These are phyloP conservation scores for Heteromurus nitidus DNA, from an alignment of 2,888 invertebrate species.

Conservation along the genomic window DNA sequence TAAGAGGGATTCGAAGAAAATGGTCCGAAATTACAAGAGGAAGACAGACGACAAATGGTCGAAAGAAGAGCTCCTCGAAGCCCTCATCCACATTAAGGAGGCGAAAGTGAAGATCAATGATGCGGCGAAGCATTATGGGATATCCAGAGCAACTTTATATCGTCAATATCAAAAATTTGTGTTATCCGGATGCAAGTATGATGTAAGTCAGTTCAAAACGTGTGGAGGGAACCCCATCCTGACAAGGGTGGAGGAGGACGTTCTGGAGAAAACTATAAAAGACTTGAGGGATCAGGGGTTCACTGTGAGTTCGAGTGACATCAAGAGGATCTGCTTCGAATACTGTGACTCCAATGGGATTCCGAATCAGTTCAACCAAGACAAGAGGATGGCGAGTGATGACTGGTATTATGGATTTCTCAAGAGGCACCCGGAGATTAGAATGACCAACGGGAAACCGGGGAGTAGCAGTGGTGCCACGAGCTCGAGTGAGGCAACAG, in stretches of 20 bases:
- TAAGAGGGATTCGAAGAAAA: too few relatives aligned
- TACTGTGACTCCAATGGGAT: slow-evolving; percentile 73
- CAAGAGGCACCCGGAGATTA: slow-evolving; percentile 45
- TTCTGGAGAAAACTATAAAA: slow-evolving; percentile 71
- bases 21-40: slow-evolving; percentile 72
- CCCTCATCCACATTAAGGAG: slow-evolving; percentile 71
- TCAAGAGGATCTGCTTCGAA: slow-evolving; percentile 73
- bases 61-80: slow-evolving; percentile 72
- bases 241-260: slow-evolving; percentile 73
- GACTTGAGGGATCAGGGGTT: slow-evolving; percentile 72
- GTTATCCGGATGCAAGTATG: slow-evolving; percentile 69
- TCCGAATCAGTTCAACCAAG: slow-evolving; percentile 72
- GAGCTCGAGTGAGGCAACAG: too few relatives aligned
- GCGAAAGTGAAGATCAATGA: slow-evolving; percentile 71
- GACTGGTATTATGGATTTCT: slow-evolving; percentile 73
- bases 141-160: slow-evolving; percentile 72
- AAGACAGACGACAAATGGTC: slow-evolving; percentile 73
- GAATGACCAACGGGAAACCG: slow-evolving; percentile 41
- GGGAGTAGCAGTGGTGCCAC: background rate
- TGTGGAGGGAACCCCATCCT: slow-evolving; percentile 73
- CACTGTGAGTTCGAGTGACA: slow-evolving; percentile 70
- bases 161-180: slow-evolving; percentile 72
- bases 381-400: slow-evolving; percentile 73
- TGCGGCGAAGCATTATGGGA: slow-evolving; percentile 70
- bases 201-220: slow-evolving; percentile 69